Conservation (phyloP, 2,888 invertebrate genomes). For the Dynastes maya region DNA sequence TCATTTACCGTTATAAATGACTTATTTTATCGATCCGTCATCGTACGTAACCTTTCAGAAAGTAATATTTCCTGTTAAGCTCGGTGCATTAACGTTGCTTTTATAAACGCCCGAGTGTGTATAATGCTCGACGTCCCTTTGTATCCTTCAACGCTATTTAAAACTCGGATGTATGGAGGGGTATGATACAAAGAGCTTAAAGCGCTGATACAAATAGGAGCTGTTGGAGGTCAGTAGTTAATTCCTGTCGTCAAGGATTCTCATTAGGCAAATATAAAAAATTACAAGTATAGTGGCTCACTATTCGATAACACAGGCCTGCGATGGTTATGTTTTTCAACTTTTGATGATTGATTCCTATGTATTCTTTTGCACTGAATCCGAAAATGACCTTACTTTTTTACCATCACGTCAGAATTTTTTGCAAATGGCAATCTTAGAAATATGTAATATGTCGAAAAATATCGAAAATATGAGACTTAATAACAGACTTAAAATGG, state of each 20-base stretch:
- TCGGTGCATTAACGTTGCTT: constrained; percentile 60
- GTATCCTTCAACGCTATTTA: constrained; percentile 57
- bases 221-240: constrained; percentile 15
- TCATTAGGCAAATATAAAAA: constrained; percentile 9
- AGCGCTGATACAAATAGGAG: constrained; percentile 55
- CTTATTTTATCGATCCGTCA: constrained; percentile 41
- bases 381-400: no score
- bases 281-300: no score
- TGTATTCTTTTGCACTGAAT: no score
- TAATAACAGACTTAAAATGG: no score
- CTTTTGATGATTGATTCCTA: no score
- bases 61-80: constrained; percentile 54
- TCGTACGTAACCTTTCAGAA: constrained; percentile 40
- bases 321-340: no score
- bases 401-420: no score
- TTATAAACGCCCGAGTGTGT: constrained; percentile 60
- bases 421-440: no score
- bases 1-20: constrained; percentile 6
- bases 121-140: constrained; percentile 58
- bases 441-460: no score
- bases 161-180: constrained; percentile 56
- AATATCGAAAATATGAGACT: no score
- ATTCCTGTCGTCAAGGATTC: not conserved
- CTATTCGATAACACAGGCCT: no score
- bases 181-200: constrained; percentile 55